Percentiles rank a stretch among this genome's conserved stretches.
phyloP scores from a whole-genome alignment of 2,797 vertebrate genomes.

The Xenentodon cancila region DNA sequence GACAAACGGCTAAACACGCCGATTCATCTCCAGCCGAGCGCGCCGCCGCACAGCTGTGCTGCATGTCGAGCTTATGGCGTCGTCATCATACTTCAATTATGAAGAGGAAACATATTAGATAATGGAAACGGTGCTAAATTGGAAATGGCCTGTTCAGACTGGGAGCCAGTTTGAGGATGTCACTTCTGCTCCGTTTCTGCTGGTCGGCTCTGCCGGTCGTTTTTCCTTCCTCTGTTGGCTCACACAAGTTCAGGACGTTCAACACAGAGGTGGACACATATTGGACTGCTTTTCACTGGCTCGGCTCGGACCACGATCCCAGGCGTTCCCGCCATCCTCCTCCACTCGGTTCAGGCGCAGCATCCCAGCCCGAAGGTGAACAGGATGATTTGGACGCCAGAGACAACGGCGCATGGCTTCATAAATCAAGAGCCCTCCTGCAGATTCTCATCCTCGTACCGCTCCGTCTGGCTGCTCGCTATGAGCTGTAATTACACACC shows the following conservation, averaged over 20 bases:
- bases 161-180: not conserved
- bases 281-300: no score
- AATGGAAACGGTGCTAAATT: slow-evolving; percentile 67
- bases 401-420: slow-evolving; percentile 82
- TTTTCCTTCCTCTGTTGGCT: not conserved
- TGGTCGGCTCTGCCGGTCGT: no score
- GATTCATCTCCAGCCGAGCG: slow-evolving; percentile 76
- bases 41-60: slow-evolving; percentile 71
- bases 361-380: slow-evolving; percentile 87
- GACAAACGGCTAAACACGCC: slow-evolving; percentile 81
- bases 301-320: no score
- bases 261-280: no score
- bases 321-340: not conserved
- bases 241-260: no score
- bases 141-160: slow-evolving; percentile 32
- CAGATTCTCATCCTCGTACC: slow-evolving; percentile 89
- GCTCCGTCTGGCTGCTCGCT: slow-evolving; percentile 90
- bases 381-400: slow-evolving; percentile 87
- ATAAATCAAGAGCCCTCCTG: slow-evolving; percentile 90
- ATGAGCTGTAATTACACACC: slow-evolving; percentile 97
- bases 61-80: slow-evolving; percentile 68
- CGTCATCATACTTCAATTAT: slow-evolving; percentile 81
- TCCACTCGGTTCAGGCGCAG: slow-evolving; percentile 76
- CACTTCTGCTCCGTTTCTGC: not conserved
- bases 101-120: slow-evolving; percentile 62